A percentile compares a stretch with the other conserved stretches of the same genome.
phyloP scores from a whole-genome alignment of 2,888 invertebrate genomes.

The Rhagium mordax region DNA sequence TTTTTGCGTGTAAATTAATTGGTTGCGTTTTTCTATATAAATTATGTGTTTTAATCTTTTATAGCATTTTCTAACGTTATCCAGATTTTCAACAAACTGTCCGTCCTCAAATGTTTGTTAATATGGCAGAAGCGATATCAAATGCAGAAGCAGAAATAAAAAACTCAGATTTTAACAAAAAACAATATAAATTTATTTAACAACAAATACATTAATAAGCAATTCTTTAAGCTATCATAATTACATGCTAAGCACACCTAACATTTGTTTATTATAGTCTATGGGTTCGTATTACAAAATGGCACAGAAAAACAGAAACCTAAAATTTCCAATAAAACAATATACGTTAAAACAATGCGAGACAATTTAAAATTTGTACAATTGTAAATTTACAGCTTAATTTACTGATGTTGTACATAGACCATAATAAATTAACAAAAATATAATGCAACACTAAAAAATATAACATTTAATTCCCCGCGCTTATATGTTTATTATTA shows the following conservation, averaged over 20 bases:
- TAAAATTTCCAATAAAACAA: constrained; percentile 16
- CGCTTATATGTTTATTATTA: constrained; percentile 5
- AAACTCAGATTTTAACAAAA: constrained; percentile 27
- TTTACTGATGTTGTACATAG: constrained; percentile 15
- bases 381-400: not conserved
- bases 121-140: constrained; percentile 17
- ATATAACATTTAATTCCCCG: not conserved
- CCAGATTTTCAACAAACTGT: constrained; percentile 34
- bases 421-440: constrained; percentile 33
- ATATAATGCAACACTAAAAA: constrained; percentile 1
- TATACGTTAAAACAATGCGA: not conserved
- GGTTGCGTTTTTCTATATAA: too few species aligned
- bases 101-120: constrained; percentile 1
- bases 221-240: constrained; percentile 23
- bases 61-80: too few species aligned
- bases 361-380: constrained; percentile 13
- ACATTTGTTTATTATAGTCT: constrained; percentile 37
- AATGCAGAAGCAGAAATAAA: constrained; percentile 26
- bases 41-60: too few species aligned
- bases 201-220: constrained; percentile 35
- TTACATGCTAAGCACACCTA: constrained; percentile 42
- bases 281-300: constrained; percentile 29
- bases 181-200: constrained; percentile 43
- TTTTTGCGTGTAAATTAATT: too few species aligned
- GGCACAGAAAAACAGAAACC: constrained; percentile 36